Conservation (phyloP, 2,888 invertebrate genomes). For the Protophormia terraenovae region DNA sequence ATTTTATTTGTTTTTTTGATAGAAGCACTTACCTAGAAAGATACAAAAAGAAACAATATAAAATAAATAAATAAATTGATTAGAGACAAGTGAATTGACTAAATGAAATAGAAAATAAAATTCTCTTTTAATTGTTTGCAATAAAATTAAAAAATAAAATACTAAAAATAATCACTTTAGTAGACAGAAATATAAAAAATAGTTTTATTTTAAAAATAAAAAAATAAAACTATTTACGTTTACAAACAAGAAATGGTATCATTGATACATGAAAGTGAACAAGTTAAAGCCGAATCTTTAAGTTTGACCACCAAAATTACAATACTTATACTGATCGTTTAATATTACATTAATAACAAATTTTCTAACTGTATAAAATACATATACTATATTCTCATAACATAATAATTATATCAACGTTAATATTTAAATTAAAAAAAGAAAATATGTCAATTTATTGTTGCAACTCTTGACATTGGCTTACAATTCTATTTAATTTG, state of each 20-base stretch:
- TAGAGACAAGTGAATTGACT: not conserved
- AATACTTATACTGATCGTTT: too few relatives aligned
- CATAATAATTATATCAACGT: too few relatives aligned
- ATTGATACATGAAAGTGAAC: too few relatives aligned
- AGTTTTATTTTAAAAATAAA: not conserved
- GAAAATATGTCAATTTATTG: not conserved
- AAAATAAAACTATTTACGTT: too few relatives aligned
- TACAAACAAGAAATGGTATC: too few relatives aligned
- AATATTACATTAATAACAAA: too few relatives aligned
- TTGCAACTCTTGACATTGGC: not conserved
- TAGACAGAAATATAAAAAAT: not conserved
- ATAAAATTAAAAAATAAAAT: constrained; percentile 16
- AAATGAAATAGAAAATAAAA: not conserved
- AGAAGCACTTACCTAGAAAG: constrained; percentile 56
- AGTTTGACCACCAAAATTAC: too few relatives aligned
- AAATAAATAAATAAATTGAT: constrained; percentile 24
- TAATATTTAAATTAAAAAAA: too few relatives aligned
- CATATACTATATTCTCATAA: too few relatives aligned
- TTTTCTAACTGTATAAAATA: too few relatives aligned
- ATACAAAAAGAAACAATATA: constrained; percentile 25
- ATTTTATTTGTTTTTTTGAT: not conserved
- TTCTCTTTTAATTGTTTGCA: constrained; percentile 18
- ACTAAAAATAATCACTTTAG: not conserved
- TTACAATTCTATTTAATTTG: not conserved
- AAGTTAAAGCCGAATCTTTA: too few relatives aligned